Conservation (phyloP, 2,113 vertebrate species). For the Ptyas mucosa region DNA sequence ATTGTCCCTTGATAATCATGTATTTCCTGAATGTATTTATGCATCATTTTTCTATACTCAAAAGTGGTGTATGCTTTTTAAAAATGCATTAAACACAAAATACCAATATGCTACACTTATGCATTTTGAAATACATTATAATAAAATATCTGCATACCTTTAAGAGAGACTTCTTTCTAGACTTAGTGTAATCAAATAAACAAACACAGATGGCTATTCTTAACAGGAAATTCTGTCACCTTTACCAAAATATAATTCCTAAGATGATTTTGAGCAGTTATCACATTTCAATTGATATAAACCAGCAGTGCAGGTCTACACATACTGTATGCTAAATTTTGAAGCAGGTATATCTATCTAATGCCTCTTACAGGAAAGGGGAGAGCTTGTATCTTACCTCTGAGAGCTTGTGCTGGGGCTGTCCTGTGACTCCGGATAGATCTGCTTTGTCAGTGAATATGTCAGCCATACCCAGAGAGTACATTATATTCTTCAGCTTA, state of each 20-base stretch:
- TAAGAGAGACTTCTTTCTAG: neutral
- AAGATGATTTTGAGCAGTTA: neutral
- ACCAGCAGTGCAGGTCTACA: neutral
- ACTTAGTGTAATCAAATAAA: neutral
- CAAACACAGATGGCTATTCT: neutral
- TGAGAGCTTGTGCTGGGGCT: conserved; percentile 51
- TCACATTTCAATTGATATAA: neutral
- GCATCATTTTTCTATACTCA: neutral
- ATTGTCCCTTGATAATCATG: neutral
- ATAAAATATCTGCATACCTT: neutral
- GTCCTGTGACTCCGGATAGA: conserved; percentile 71
- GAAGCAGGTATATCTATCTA: neutral
- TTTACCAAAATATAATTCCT: neutral
- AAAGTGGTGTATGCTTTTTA: neutral
- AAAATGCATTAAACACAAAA: neutral
- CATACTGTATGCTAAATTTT: neutral
- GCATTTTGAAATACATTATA: neutral
- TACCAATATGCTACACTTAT: neutral
- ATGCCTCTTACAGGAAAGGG: neutral
- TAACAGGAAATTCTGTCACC: neutral
- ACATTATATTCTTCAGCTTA: conserved; percentile 62
- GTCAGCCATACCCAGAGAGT: conserved; percentile 71
- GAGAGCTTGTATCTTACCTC: conserved; percentile 57
- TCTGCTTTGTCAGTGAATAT: conserved; percentile 72
- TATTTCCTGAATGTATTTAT: neutral